Percentiles rank a stretch among this genome's conserved stretches.
Evolutionary conservation across 2,113 vertebrate species (phyloP).

Genomic region (Anoplopoma fimbria): DNA sequence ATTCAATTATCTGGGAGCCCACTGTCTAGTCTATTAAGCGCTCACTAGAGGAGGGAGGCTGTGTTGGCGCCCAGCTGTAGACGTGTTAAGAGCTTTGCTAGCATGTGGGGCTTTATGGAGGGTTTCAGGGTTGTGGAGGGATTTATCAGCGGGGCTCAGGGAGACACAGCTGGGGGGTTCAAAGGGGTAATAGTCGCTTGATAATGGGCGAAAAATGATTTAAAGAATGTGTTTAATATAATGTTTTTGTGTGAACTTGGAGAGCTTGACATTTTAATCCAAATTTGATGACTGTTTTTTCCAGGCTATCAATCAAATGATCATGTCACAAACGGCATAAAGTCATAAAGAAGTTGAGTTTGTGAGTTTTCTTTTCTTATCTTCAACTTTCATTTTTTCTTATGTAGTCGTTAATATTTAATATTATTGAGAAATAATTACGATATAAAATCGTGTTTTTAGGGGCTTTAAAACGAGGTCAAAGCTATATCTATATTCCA

Average conservation of each 20-base stretch:
- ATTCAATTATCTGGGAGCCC: constrained; percentile 56
- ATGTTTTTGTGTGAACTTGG: neutral
- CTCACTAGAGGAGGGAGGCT: constrained; percentile 25
- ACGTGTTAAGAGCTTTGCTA: constrained; percentile 27
- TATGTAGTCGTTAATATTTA: neutral
- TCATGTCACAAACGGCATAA: neutral
- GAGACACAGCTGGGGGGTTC: neutral
- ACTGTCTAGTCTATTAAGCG: constrained; percentile 52
- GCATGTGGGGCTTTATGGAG: constrained; percentile 22
- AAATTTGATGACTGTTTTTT: neutral
- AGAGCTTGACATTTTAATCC: neutral
- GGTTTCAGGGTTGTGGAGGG: rapidly evolving
- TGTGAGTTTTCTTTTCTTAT: neutral
- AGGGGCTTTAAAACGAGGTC: neutral
- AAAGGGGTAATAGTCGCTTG: neutral
- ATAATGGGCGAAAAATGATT: neutral
- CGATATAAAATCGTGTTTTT: neutral
- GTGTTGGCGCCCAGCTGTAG: constrained; percentile 12
- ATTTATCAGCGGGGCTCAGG: neutral
- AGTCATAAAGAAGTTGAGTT: neutral
- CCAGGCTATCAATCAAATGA: neutral
- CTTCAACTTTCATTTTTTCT: neutral
- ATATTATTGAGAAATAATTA: neutral
- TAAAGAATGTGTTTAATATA: neutral
- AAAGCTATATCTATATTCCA: neutral